Base-by-base conservation (phyloP, 2,113 vertebrate species). In the Colossoma macropomum region DNA sequence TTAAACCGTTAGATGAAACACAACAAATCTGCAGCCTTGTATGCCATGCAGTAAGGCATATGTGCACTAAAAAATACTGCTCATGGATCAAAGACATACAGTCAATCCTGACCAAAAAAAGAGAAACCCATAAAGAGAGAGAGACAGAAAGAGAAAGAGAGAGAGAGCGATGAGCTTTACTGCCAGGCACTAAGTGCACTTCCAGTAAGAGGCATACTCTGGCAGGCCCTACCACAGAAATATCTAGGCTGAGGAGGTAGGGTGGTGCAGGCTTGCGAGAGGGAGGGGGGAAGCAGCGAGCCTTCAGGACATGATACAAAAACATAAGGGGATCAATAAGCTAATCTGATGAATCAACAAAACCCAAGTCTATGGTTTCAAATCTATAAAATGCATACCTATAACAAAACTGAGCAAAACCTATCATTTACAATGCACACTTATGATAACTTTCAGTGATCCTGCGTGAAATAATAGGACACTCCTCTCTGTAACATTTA, bases 141-240 rank as follows among this genome's bases (percentile, higher is more conserved):
- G 12, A 59, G 52, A 59, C 83, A 77, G 83, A 81, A 83, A 77
- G 73, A 45, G 73, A 76, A 59, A 25, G 72, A 80, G 78, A 78
- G 68, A 34, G 80, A 54, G 54, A 50, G 81, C 66, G 25, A 54
- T 0, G 32, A 54, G 81, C 70, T 71, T 83, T 62, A 83, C 65
- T 84, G 82, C 82, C 82, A 81, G 85, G 78, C 54, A 59, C 54
- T 87, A 87, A 87, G 86, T 87, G 82, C 86, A 82, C 79, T 87
- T 87, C 83, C 86, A 87, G 86, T 87, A 87, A 85, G 79, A 87
- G 75, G 60, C 13, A 70, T 56, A 87, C 79, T 87, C 83, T 84
- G 83, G 63, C 83, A 87, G 83, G 83, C 79, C 86, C 73, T 38
- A 87, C 82, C 79, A 83, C 76, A 78, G 76, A 83, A 86, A 86